Evolutionary conservation across 2,113 vertebrate genomes (phyloP).

Genomic region (Phoenicopterus ruber): DNA sequence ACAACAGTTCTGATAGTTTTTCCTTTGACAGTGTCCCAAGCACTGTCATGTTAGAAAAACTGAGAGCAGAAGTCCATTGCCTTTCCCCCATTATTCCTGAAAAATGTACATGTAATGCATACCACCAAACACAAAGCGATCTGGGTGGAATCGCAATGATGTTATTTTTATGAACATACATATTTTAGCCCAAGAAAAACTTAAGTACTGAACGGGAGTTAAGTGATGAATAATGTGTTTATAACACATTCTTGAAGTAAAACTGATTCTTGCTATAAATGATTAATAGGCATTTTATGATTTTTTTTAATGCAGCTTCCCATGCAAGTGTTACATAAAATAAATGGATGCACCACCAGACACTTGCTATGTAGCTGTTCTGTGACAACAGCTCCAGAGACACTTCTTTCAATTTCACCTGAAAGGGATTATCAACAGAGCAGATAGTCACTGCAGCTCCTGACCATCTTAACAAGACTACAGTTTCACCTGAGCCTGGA

Average conservation of each 20-base stretch:
- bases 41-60: not conserved
- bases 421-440: not conserved
- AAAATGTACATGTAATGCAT: fast-evolving
- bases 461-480: not conserved
- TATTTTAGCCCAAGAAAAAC: not conserved
- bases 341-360: not conserved
- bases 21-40: not conserved
- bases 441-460: not conserved
- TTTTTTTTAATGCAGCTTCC: not conserved
- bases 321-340: not conserved
- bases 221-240: not conserved
- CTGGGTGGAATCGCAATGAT: not conserved
- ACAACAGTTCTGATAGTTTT: not conserved
- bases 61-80: not conserved
- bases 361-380: not conserved
- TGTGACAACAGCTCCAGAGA: not conserved
- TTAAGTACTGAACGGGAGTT: not conserved
- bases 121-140: not conserved
- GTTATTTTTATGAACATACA: not conserved
- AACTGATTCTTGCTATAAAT: not conserved
- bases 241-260: not conserved
- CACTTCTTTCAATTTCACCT: not conserved
- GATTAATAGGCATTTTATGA: not conserved
- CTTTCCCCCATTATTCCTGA: not conserved
- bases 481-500: not conserved